Evolutionary conservation across 2,113 vertebrate genomes (phyloP).

Genomic region (Silurus meridionalis): DNA sequence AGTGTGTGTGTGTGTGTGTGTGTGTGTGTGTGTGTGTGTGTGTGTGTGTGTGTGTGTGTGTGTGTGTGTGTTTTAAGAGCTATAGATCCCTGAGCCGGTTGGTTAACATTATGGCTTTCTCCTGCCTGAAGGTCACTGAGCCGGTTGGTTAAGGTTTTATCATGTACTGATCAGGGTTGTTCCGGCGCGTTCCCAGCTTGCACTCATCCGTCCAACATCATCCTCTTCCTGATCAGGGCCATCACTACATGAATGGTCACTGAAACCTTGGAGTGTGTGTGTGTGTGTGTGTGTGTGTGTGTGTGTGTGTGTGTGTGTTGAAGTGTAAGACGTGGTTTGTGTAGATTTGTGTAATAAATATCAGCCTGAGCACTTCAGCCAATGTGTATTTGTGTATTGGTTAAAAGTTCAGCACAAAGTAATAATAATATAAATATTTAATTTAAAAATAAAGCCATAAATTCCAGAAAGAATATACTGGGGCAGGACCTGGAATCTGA

Average conservation of each 20-base stretch:
- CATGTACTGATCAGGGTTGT: neutral
- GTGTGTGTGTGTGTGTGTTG: neutral
- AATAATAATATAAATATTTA: neutral
- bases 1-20: neutral
- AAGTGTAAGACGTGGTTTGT: neutral
- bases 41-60: neutral
- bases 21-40: neutral
- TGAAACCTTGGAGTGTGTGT: neutral
- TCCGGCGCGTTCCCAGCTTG: neutral
- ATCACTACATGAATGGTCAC: neutral
- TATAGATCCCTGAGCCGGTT: neutral
- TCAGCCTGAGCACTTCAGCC: neutral
- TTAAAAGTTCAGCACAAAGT: neutral
- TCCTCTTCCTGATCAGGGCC: neutral
- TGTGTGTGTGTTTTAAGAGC: neutral
- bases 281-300: too few species aligned
- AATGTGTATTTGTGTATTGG: neutral
- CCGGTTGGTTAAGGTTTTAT: constrained; percentile 29
- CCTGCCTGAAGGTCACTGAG: constrained; percentile 9
- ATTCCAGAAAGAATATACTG: neutral
- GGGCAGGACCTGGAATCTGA: neutral
- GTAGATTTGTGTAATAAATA: neutral
- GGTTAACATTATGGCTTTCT: constrained; percentile 26
- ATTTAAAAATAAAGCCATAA: neutral
- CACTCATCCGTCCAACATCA: neutral